Evolutionary conservation across 2,888 invertebrate genomes (phyloP), one percentile per base, ranked within the genome.

Genomic region (Orthonychiurus folsomi): DNA sequence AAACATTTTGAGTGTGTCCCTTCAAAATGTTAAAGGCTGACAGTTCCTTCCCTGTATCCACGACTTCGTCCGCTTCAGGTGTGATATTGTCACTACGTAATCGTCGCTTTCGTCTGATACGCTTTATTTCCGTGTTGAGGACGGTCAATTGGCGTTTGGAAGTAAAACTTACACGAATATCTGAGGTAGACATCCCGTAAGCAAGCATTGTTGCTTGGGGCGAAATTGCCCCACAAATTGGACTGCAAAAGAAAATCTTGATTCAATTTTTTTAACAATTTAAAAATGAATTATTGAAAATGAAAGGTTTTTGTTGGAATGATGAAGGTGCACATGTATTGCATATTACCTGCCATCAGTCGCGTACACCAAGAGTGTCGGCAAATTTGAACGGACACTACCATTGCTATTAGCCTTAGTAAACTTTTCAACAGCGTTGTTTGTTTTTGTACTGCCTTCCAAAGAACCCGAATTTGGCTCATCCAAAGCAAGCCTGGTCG

Each of bases 1-100:
- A 70, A 12, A 73, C 68, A 28, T 27, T 54, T 18, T 70, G 70
- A 47, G 65, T 60, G 58, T 73, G 73, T 20, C 71, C 73, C 48
- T 56, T 66, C 18, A 21, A 28, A n/a, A 28, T 12, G 3, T 57
- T 57, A 20, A 18, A 12, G 3, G 20, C 20, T 47, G 3, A 23
- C 23, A n/a, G 56, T 9, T 57, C 37, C n/a, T 27, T 12, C 20
- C 18, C 20, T 9, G 28, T 25, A 56, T 21, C 5, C 26, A n/a
- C 9, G n/a, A 9, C 5, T 3, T 55, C 27, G 3, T 55, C 24
- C 9, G 24, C 21, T 52, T 52, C 52, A 9, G 20, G 9, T 5
- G 5, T 21, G 5, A 5, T n/a, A 23, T 5, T 20, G n/a, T 52
- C 21, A 12, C 52, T 23, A 5, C 5, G 15, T 37, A 37, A 37